These are phyloP conservation scores for Harmothoe impar DNA, from an alignment of 2,888 invertebrate genomes.

Conservation along the genomic window DNA sequence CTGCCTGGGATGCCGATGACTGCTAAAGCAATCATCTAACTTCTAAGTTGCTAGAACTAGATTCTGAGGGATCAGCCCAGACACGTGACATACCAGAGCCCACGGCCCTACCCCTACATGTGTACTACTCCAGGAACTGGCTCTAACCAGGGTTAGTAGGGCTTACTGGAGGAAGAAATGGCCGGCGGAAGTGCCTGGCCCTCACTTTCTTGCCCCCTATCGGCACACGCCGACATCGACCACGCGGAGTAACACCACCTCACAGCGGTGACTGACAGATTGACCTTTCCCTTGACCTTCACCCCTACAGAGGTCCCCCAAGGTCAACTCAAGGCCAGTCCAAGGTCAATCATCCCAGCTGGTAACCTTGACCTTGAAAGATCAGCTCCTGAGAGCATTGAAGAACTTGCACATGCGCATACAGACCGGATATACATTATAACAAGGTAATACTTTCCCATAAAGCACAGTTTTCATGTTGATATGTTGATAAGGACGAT, in stretches of 20 bases:
- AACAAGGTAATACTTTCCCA: not conserved
- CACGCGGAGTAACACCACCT: no score
- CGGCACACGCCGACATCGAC: not conserved
- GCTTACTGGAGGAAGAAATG: not conserved
- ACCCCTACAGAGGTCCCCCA: constrained; percentile 9
- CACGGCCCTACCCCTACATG: not conserved
- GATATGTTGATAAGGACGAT: not conserved
- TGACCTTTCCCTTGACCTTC: not conserved
- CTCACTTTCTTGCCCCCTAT: not conserved
- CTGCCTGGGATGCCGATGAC: no score
- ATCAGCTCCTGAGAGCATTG: not conserved
- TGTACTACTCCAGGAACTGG: not conserved
- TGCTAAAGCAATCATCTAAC: no score
- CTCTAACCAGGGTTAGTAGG: not conserved
- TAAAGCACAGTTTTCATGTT: not conserved
- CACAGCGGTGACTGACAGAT: not conserved
- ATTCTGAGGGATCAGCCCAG: not conserved
- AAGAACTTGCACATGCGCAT: not conserved
- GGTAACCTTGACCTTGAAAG: constrained; percentile 1
- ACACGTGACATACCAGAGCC: not conserved
- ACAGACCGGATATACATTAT: not conserved
- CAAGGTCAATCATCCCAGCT: constrained; percentile 26
- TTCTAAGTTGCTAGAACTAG: not conserved
- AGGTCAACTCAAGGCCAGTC: not conserved
- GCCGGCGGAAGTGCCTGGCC: not conserved